A percentile compares a stretch with the other conserved stretches of the same genome.
These are phyloP conservation scores for Ichneumon xanthorius DNA, from an alignment of 2,888 invertebrate genomes.

Conservation along the genomic window DNA sequence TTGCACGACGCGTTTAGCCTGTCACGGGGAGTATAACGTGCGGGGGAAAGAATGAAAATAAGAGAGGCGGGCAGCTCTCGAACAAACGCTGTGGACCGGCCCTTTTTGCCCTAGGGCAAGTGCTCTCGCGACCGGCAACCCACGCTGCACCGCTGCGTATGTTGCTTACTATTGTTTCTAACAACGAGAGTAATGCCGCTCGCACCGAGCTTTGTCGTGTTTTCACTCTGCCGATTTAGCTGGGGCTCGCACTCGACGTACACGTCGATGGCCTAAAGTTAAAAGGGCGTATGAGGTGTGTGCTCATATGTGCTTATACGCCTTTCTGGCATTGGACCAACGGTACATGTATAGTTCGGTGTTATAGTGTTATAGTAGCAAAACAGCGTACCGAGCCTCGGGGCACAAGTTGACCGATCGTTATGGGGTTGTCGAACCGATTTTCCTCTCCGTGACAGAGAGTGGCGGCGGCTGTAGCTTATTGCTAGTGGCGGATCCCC, in stretches of 20 bases:
- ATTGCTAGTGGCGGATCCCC: conserved; percentile 16
- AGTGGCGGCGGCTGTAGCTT: conserved; percentile 36
- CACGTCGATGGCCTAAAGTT: no score
- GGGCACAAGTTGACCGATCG: conserved; percentile 56
- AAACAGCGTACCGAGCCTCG: conserved; percentile 22
- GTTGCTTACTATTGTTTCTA: conserved; percentile 69
- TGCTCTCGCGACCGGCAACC: conserved; percentile 47
- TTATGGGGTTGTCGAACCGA: conserved; percentile 70
- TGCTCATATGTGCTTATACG: no score
- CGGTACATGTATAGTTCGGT: conserved; percentile 10
- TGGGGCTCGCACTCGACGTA: conserved; percentile 30
- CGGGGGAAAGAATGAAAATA: conserved; percentile 36
- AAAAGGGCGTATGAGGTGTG: no score
- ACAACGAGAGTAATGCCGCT: conserved; percentile 61
- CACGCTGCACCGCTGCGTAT: conserved; percentile 52
- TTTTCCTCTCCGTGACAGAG: conserved; percentile 49
- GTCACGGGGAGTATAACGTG: conserved; percentile 60
- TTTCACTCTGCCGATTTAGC: conserved; percentile 31
- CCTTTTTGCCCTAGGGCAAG: conserved; percentile 65
- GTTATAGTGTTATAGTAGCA: not conserved
- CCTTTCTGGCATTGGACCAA: not conserved
- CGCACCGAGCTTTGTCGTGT: conserved; percentile 64
- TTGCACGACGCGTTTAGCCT: conserved; percentile 59
- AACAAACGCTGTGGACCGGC: conserved; percentile 54
- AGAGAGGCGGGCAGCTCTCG: conserved; percentile 45